Evolutionary conservation across 2,888 invertebrate species (phyloP), one percentile per base, ranked within the genome.

Genomic region (Acheta domesticus): DNA sequence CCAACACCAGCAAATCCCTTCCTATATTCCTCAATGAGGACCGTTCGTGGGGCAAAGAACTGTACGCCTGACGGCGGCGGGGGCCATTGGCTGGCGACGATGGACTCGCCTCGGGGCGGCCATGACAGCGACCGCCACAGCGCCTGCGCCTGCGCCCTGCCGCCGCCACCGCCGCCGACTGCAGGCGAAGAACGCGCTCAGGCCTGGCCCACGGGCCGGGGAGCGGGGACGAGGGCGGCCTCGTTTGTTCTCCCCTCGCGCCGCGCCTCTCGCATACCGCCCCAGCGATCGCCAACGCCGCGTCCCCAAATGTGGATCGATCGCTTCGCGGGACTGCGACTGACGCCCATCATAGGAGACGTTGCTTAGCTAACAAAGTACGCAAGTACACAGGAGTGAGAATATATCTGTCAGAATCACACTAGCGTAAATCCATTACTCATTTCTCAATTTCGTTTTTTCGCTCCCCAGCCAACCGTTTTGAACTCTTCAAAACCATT

Each of bases 221-320:
- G 62, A 36, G 16, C 62, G n/a, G 14, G 62, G 19, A 2, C 21
- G 20, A 2, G 36, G 49, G 48, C 77, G 48, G 12, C 21, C 77
- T 49, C 62, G 16, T 36, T n/a, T 20, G 48, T 48, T 50, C 77
- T 12, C 48, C 20, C 77, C 77, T n/a, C 77, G 20, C 77, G 23
- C 77, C 36, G 12, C 77, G 23, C 77, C 36, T 11, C 77, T 77
- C 77, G 75, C 75, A n/a, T 62, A 8, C 62, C n/a, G 62, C 62
- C 62, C 14, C 62, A 14, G 62, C 62, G 16, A 62, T n/a, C 62
- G 62, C 36, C 36, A 8, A 36, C 36, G 36, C 36, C 36, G 36
- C 36, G 36, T 36, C 36, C 36, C 36, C 36, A 36, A 36, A 36
- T 36, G 36, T 36, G 36, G 19, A 49, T 48, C 76, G 76, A 49